Base-by-base conservation (phyloP, 2,888 invertebrate genomes). In the Archips crataeganus region DNA sequence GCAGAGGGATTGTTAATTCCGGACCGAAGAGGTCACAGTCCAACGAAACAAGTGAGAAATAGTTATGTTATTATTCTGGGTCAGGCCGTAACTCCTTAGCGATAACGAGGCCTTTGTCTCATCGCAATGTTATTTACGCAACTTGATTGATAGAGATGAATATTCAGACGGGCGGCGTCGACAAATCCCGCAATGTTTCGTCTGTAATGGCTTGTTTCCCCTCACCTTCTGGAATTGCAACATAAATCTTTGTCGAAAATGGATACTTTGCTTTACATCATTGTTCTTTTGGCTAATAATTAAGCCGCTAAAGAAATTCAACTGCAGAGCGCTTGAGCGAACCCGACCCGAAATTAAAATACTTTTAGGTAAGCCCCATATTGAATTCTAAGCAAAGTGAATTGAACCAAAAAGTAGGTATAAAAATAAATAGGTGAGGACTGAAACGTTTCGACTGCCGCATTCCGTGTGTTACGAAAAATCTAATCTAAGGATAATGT, bases 121-220 rank as follows among this genome's bases (percentile, higher is more conserved):
- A 85, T 85, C 81, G 83, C 82, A 78, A 79, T 81, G 85, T 84
- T 87, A 87, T 89, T 90, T 89, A 88, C 84, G 83, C 83, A 79
- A 81, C 82, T 85, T 90, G 92, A 90, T 91, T 90, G 90, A 91
- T 90, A 87, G 83, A 84, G 87, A 90, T 89, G 86, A 90, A 90
- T 91, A 90, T 89, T 87, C 85, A 84, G 83, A 79, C 81, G 77
- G 81, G 79, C 82, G 81, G 77, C 83, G 84, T 84, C 85, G 82
- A 86, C 86, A 87, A 85, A 87, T 85, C 82, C 80, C 75, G 77
- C 82, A 84, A 81, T 79, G 82, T 84, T 88, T 85, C 84, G 84
- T 84, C 84, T 81, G 80, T 82, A 84, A 80, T 84, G 80, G 83
- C 79, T 80, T 82, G 82, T 81, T 84, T 80, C 81, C 84, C 84